Conservation (phyloP, 1,140 invertebrate species). For the Brachionus sp. region DNA sequence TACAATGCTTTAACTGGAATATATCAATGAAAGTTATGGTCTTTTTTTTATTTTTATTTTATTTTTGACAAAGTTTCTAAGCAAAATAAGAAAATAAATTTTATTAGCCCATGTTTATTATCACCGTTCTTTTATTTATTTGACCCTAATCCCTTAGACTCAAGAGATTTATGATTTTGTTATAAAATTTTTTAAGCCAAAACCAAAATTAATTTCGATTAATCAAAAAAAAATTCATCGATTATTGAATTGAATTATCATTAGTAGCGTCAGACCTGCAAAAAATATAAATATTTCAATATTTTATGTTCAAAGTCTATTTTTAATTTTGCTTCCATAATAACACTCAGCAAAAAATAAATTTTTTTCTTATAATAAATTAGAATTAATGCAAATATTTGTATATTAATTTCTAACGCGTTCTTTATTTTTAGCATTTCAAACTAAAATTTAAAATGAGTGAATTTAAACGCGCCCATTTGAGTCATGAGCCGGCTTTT, state of each 20-base stretch:
- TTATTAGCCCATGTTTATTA: neutral
- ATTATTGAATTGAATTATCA: neutral
- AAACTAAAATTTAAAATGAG: neutral
- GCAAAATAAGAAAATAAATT: neutral
- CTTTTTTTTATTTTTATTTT: neutral
- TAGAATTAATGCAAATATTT: neutral
- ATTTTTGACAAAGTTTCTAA: neutral
- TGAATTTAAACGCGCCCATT: conserved; percentile 36
- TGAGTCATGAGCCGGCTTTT: conserved; percentile 14
- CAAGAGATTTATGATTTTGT: too few relatives aligned
- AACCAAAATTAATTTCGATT: neutral
- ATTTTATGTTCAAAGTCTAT: neutral
- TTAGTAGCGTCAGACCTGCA: neutral
- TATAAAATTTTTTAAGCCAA: neutral
- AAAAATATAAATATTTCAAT: neutral
- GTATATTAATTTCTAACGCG: neutral
- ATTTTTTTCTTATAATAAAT: neutral
- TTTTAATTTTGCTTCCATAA: neutral
- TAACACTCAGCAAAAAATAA: neutral
- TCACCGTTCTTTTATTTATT: neutral
- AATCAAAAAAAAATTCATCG: neutral
- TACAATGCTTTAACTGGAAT: neutral
- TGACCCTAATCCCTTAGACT: too few relatives aligned
- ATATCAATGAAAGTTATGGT: neutral
- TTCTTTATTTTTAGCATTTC: neutral